phyloP scores from a whole-genome alignment of 2,113 vertebrate species.

The Synchiropus splendidus region DNA sequence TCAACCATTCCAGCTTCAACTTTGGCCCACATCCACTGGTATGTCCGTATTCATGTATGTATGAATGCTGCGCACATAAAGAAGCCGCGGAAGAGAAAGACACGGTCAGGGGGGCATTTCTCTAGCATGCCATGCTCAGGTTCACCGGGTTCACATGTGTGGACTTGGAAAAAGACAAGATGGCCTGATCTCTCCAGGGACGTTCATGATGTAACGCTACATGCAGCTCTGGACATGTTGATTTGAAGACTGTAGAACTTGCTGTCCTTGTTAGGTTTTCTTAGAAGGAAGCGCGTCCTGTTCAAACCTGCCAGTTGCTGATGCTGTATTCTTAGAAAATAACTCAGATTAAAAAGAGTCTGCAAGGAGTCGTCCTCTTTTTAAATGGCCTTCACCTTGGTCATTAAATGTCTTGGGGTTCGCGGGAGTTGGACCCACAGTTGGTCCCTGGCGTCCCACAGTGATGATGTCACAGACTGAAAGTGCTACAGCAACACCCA shows the following conservation, averaged over 20 bases:
- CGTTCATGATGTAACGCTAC: slow-evolving; percentile 33
- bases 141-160: slow-evolving; percentile 44
- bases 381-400: too few relatives aligned
- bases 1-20: slow-evolving; percentile 49
- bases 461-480: too few relatives aligned
- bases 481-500: too few relatives aligned
- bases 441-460: too few relatives aligned
- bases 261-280: slow-evolving; percentile 4
- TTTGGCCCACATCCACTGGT: slow-evolving; percentile 47
- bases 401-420: too few relatives aligned
- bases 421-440: too few relatives aligned
- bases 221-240: slow-evolving; percentile 35
- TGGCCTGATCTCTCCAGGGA: slow-evolving; percentile 20
- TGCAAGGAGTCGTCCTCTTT: slow-evolving; percentile 4
- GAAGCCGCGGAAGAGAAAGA: slow-evolving; percentile 25
- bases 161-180: slow-evolving; percentile 32
- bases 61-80: slow-evolving; percentile 32
- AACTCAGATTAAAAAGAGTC: too few relatives aligned
- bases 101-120: slow-evolving; percentile 37
- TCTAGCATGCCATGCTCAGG: slow-evolving; percentile 36
- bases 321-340: slow-evolving; percentile 13
- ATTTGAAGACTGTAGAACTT: slow-evolving; percentile 2
- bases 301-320: slow-evolving; percentile 13
- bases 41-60: slow-evolving; percentile 45
- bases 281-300: slow-evolving; percentile 9